Evolutionary conservation across 2,113 vertebrate species (phyloP).

Genomic region (Spea multiplicata): DNA sequence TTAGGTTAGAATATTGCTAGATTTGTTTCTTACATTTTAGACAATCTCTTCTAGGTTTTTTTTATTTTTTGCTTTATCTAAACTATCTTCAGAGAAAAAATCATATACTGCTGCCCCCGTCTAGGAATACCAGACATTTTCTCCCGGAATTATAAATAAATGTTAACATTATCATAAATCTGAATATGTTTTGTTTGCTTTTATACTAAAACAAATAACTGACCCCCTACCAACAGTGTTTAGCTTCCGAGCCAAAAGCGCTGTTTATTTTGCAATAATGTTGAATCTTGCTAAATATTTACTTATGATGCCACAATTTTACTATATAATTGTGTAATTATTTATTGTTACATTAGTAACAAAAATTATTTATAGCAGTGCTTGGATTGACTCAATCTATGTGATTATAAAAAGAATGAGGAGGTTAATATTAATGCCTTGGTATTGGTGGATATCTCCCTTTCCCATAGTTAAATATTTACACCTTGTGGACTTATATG

Average conservation of each 20-base stretch:
- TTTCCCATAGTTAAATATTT: no score
- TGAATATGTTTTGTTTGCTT: slow-evolving; percentile 12
- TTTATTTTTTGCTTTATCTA: not conserved
- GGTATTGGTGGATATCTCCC: no score
- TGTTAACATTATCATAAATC: slow-evolving; percentile 6
- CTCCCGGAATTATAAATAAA: not conserved
- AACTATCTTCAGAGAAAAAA: not conserved
- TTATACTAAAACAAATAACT: slow-evolving; percentile 14
- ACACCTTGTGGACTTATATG: no score
- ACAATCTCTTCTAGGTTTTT: no score
- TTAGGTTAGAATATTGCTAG: no score
- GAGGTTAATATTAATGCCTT: no score
- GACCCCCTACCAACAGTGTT: not conserved
- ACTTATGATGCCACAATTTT: slow-evolving; percentile 2
- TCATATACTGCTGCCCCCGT: not conserved
- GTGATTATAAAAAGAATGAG: no score
- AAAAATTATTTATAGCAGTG: not conserved
- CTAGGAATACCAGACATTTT: not conserved
- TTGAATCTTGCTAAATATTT: slow-evolving; percentile 17
- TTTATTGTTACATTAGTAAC: slow-evolving; percentile 17
- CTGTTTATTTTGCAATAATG: not conserved
- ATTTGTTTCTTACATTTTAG: no score
- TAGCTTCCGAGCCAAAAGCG: not conserved
- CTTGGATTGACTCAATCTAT: not conserved
- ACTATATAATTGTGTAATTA: slow-evolving; percentile 1